Percentiles rank a stretch among this genome's conserved stretches.
These are phyloP conservation scores for Hozukius guyotensis DNA, from an alignment of 2,797 vertebrate species.

Conservation along the genomic window DNA sequence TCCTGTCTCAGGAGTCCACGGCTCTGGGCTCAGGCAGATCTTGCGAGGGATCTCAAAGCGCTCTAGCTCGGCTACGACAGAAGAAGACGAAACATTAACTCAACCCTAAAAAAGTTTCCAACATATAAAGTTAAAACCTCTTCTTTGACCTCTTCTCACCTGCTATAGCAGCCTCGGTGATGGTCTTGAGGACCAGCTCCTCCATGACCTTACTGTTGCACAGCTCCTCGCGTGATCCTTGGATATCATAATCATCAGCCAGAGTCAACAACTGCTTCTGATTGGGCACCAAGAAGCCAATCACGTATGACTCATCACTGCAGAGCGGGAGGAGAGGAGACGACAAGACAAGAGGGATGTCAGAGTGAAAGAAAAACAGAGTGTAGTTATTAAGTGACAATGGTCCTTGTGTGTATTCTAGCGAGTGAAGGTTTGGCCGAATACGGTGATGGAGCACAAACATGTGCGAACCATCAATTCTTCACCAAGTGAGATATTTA, in stretches of 20 bases:
- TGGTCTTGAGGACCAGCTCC: slow-evolving; percentile 89
- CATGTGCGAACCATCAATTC: background rate
- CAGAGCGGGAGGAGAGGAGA: background rate
- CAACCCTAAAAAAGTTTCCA: background rate
- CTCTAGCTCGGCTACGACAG: slow-evolving; percentile 88
- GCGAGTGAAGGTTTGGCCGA: background rate
- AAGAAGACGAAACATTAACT: background rate
- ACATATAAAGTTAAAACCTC: background rate
- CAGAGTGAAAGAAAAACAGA: background rate
- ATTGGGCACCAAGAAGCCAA: slow-evolving; percentile 97
- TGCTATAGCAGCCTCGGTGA: slow-evolving; percentile 87
- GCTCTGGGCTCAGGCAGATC: slow-evolving; percentile 90
- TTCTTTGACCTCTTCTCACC: slow-evolving; percentile 74
- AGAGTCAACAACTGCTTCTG: slow-evolving; percentile 91
- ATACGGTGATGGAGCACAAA: slow-evolving; percentile 12
- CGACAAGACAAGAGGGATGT: background rate
- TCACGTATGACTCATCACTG: slow-evolving; percentile 94
- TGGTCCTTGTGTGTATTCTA: background rate
- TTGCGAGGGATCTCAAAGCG: slow-evolving; percentile 95
- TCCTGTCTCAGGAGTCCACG: slow-evolving; percentile 95
- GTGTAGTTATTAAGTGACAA: background rate
- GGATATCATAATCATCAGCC: slow-evolving; percentile 85
- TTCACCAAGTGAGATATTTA: slow-evolving; percentile 11
- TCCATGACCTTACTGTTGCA: slow-evolving; percentile 90
- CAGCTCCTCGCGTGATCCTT: slow-evolving; percentile 89